These are phyloP conservation scores for Arizona elegans DNA, from an alignment of 2,113 vertebrate species.

Conservation along the genomic window DNA sequence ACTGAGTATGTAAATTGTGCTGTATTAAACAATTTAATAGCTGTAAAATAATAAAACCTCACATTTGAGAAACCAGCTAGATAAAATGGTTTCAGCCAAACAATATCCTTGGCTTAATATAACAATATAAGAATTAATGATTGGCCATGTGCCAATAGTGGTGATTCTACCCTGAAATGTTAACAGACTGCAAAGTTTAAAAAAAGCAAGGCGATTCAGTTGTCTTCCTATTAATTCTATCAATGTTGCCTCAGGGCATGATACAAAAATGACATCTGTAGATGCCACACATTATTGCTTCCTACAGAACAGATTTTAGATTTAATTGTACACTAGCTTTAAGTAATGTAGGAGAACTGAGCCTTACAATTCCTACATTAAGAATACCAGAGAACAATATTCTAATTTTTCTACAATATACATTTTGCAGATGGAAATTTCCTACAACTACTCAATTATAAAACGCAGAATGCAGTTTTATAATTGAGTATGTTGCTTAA, in stretches of 20 bases:
- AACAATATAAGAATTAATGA: background rate
- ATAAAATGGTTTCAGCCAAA: background rate
- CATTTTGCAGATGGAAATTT: background rate
- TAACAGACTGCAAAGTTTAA: background rate
- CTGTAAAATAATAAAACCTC: background rate
- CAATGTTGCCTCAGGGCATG: constrained; percentile 16
- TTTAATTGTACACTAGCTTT: background rate
- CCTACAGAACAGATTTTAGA: background rate
- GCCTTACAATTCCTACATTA: background rate
- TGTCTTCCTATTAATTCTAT: constrained; percentile 13
- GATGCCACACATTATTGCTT: constrained; percentile 26
- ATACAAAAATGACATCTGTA: constrained; percentile 21
- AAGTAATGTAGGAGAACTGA: background rate
- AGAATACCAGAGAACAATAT: background rate
- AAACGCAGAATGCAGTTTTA: background rate
- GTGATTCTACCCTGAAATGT: background rate
- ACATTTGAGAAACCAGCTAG: background rate
- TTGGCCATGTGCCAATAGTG: background rate
- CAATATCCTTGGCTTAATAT: background rate
- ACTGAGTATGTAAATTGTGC: background rate
- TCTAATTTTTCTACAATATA: background rate
- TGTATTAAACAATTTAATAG: background rate
- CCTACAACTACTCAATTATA: background rate
- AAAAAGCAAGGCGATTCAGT: constrained; percentile 13
- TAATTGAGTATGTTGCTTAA: too few relatives aligned